phyloP scores from a whole-genome alignment of 2,113 vertebrate species.

The Ceyx melanurus region DNA sequence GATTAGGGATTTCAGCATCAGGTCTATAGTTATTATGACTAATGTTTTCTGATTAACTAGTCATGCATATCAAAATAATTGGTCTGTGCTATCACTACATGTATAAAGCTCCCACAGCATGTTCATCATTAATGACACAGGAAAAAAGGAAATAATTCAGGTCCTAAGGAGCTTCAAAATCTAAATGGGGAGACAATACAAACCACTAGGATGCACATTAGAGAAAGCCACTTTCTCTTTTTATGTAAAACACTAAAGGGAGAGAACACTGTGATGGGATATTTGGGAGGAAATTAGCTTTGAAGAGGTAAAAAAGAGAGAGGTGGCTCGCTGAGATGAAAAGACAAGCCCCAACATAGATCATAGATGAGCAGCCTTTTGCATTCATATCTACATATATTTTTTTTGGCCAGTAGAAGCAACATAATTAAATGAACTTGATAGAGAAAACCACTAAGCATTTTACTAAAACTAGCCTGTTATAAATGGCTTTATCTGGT shows the following conservation, averaged over 20 bases:
- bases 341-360: neutral
- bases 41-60: conserved; percentile 32
- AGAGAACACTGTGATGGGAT: neutral
- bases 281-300: conserved; percentile 13
- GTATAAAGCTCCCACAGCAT: neutral
- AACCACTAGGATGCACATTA: neutral
- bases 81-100: neutral
- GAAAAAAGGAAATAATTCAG: neutral
- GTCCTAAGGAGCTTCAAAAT: neutral
- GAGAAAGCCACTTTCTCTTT: neutral
- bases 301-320: neutral
- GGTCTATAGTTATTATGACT: conserved; percentile 3
- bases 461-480: neutral
- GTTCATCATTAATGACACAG: neutral
- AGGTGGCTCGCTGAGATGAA: neutral
- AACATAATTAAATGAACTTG: neutral
- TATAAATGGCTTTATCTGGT: neutral
- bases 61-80: conserved; percentile 32
- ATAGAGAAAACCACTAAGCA: neutral
- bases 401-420: neutral
- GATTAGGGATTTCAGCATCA: conserved; percentile 1
- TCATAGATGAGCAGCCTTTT: neutral
- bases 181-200: neutral
- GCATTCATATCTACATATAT: neutral
- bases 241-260: neutral